Evolutionary conservation across 2,113 vertebrate species (phyloP).

Genomic region (Aptenodytes patagonicus): DNA sequence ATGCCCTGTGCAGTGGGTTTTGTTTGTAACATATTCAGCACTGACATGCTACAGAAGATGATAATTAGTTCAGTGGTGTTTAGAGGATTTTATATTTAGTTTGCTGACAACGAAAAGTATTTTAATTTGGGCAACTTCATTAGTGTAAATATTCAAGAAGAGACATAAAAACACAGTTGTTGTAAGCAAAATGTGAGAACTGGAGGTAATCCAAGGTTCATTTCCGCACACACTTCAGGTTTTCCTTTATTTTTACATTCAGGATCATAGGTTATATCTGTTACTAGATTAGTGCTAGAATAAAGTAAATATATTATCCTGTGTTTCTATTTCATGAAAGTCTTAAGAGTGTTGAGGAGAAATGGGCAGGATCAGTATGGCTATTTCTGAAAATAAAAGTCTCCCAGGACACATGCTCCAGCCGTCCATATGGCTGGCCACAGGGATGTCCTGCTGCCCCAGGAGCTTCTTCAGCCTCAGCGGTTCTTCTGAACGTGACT

Average conservation of each 20-base stretch:
- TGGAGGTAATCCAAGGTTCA: not conserved
- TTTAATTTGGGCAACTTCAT: conserved; percentile 4
- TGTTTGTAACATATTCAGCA: not conserved
- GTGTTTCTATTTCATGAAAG: not conserved
- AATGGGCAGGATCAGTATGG: not conserved
- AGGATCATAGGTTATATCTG: not conserved
- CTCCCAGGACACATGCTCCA: not conserved
- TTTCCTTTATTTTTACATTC: not conserved
- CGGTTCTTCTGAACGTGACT: not conserved
- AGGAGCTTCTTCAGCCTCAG: not conserved
- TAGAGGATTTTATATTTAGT: not conserved
- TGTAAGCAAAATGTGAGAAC: not conserved
- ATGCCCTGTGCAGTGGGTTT: not conserved
- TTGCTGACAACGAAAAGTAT: not conserved
- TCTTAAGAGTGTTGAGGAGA: not conserved
- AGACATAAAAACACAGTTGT: not conserved
- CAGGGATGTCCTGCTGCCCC: not conserved
- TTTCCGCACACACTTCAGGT: not conserved
- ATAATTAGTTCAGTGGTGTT: conserved; percentile 11
- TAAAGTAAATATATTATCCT: not conserved
- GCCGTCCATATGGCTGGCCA: not conserved
- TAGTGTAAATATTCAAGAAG: not conserved
- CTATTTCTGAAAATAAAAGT: not conserved
- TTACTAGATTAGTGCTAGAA: not conserved
- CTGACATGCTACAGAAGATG: not conserved